Evolutionary conservation across 2,888 invertebrate species (phyloP), one percentile per base, ranked within the genome.

Genomic region (Gandaritis pyraliata): DNA sequence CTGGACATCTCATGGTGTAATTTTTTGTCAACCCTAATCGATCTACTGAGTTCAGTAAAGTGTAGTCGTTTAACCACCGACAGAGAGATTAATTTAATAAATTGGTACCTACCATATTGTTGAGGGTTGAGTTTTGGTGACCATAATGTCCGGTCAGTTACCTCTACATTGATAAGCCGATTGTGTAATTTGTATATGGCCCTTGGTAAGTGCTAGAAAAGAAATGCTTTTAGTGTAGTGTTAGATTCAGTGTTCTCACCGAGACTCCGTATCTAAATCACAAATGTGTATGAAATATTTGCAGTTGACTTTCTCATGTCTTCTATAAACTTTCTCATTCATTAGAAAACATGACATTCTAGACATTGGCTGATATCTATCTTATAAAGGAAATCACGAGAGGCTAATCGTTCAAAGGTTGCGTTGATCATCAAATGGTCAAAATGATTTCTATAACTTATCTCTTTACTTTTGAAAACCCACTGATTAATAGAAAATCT

Each of bases 291-390:
- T 16, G 43, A 43, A 41, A 41, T 13, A 7, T 41, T 38, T 38
- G 15, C 13, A 41, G 13, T 41, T 41, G 13, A 41, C 16, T 43
- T 43, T 43, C 43, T 43, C 16, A 43, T 43, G 43, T 43, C 16
- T 52, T 47, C 33, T 58, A 61, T 56, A 33, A 58, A 56, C 60
- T 65, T 67, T 65, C 62, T 47, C 51, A 33, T 38, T 15, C 47
- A 41, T 53, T 45, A 52, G 30, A 61, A 45, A 64, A 61, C 58
- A 55, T 33, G 43, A 30, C 16, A 33, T 36, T 45, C 54, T 13
- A 55, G 39, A 1, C n/a, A 55, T 41, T 57, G 57, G 23, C 15
- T 46, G 13, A 30, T 15, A 41, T 48, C 18, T 41, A n/a, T 38
- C 38, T 29, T 38, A 53, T 18, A 58, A 55, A 60, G 45, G 38